These are phyloP conservation scores for Eurosta solidaginis DNA, from an alignment of 1,140 invertebrate species.

Conservation along the genomic window DNA sequence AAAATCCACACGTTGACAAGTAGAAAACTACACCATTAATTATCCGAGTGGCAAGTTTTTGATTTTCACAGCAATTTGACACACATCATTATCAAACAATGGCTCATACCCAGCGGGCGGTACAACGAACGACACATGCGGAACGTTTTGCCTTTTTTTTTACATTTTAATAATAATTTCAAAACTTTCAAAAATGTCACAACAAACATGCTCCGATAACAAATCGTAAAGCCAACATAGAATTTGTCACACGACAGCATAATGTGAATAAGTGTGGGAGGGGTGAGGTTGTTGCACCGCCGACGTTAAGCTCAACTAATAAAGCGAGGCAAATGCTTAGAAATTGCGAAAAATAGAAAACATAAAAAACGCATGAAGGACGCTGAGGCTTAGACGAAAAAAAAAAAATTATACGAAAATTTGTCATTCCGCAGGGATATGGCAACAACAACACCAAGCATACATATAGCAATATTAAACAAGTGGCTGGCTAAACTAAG, in stretches of 20 bases:
- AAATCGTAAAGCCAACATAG: conserved; percentile 30
- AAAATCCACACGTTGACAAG: not conserved
- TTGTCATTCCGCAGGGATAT: not conserved
- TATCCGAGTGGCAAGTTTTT: conserved; percentile 9
- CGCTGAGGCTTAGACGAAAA: too few species aligned
- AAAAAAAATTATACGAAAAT: conserved; percentile 20
- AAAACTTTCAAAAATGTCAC: conserved; percentile 35
- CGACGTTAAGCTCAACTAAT: not conserved
- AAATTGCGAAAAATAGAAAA: not conserved
- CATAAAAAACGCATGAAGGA: not conserved
- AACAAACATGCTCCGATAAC: conserved; percentile 33
- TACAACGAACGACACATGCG: not conserved
- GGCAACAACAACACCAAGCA: not conserved
- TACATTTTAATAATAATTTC: conserved; percentile 28
- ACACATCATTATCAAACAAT: conserved; percentile 16
- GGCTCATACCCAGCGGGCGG: not conserved
- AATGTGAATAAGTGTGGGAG: not conserved
- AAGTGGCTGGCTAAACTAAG: not conserved
- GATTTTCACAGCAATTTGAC: conserved; percentile 15
- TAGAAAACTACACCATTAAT: conserved; percentile 2
- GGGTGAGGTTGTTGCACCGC: not conserved
- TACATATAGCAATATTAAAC: not conserved
- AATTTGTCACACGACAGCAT: not conserved
- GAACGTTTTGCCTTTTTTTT: too few species aligned
- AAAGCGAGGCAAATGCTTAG: not conserved